These are phyloP conservation scores for Ceryle rudis DNA, from an alignment of 2,797 vertebrate genomes.

Conservation along the genomic window DNA sequence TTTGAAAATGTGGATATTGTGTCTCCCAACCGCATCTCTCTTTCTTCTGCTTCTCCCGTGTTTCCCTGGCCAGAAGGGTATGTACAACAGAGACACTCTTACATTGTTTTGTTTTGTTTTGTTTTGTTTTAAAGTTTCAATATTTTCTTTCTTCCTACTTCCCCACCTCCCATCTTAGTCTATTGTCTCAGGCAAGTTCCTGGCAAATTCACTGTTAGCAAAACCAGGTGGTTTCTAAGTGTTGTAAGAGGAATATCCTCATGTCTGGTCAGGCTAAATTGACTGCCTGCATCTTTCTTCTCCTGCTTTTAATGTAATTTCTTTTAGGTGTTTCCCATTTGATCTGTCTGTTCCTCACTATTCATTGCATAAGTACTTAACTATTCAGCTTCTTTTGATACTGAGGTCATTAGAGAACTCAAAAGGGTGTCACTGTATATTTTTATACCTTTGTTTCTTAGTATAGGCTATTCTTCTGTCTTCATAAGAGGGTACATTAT, in stretches of 20 bases:
- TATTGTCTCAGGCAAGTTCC: background rate
- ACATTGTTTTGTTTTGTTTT: background rate
- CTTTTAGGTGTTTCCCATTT: background rate
- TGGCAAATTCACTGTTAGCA: background rate
- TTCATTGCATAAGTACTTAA: background rate
- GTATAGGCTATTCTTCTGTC: background rate
- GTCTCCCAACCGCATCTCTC: background rate
- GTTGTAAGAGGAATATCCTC: background rate
- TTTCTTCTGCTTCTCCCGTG: background rate
- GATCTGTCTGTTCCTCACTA: fast-evolving
- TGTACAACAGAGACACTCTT: fast-evolving
- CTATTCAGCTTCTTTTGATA: background rate
- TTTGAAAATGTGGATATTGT: background rate
- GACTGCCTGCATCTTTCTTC: background rate
- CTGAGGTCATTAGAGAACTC: background rate
- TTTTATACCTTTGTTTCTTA: background rate
- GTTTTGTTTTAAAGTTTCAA: background rate
- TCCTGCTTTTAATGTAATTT: background rate
- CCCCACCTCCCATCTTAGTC: background rate
- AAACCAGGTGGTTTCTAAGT: background rate
- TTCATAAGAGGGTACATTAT: background rate
- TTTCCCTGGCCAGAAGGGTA: background rate
- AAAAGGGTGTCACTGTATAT: background rate
- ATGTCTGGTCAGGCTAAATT: background rate
- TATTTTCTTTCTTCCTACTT: background rate